Percentiles rank a stretch among this genome's conserved stretches.
phyloP scores from a whole-genome alignment of 2,797 vertebrate genomes.

The Rhabdophis nuchalis region DNA sequence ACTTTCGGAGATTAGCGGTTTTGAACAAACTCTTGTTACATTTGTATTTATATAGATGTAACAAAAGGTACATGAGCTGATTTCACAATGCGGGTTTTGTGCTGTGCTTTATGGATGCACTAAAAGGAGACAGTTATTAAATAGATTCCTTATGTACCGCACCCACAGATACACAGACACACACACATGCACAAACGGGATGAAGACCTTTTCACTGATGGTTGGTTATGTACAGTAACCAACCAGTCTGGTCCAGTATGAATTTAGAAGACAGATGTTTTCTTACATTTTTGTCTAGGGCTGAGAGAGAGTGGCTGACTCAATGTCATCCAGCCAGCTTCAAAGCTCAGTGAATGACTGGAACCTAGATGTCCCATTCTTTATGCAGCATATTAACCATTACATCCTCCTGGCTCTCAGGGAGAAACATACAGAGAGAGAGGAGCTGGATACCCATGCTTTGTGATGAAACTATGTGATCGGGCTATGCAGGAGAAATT shows the following conservation, averaged over 20 bases:
- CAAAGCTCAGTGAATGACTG: background rate
- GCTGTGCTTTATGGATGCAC: background rate
- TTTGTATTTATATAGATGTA: too few species aligned
- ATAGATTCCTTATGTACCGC: background rate
- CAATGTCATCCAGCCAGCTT: background rate
- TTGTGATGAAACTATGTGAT: too few species aligned
- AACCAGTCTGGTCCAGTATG: background rate
- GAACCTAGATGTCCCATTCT: background rate
- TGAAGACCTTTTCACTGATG: background rate
- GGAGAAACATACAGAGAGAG: background rate
- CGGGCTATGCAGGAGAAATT: too few species aligned
- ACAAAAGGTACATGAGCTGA: background rate
- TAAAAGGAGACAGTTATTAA: background rate
- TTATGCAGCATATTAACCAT: background rate
- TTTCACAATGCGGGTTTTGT: background rate
- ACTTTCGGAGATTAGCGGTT: too few species aligned
- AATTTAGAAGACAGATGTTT: background rate
- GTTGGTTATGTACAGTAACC: background rate
- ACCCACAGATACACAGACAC: background rate
- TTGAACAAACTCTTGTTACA: too few species aligned
- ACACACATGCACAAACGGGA: background rate
- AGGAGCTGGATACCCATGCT: background rate
- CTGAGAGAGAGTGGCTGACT: background rate
- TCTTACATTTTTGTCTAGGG: background rate
- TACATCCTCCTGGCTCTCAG: background rate